Conservation (phyloP, 2,888 invertebrate species). For the Lasioglossum morio region DNA sequence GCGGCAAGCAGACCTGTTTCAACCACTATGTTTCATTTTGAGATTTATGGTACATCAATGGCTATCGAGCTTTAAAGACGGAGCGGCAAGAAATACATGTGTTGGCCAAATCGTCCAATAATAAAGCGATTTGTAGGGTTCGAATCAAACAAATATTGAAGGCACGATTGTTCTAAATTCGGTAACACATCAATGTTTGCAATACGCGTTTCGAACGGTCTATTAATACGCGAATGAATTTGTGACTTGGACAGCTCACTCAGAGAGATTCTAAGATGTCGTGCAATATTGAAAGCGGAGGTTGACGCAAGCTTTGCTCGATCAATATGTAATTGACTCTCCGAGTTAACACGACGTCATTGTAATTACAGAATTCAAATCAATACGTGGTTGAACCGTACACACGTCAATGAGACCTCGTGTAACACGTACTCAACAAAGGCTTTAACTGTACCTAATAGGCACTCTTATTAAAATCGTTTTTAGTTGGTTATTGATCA, state of each 20-base stretch:
- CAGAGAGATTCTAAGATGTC: constrained; percentile 43
- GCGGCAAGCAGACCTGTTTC: background rate
- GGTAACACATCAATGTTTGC: background rate
- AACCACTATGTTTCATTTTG: background rate
- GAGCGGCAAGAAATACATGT: background rate
- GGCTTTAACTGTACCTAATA: constrained; percentile 3
- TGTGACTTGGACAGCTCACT: constrained; percentile 28
- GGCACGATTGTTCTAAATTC: background rate
- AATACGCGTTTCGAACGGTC: background rate
- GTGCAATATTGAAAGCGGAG: constrained; percentile 39
- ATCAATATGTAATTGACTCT: constrained; percentile 61
- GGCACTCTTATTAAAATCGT: constrained; percentile 45
- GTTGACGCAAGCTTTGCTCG: constrained; percentile 50
- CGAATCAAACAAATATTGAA: background rate
- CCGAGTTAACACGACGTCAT: constrained; percentile 47
- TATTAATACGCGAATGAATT: background rate
- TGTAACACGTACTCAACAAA: background rate
- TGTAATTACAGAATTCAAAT: constrained; percentile 51
- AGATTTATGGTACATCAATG: background rate
- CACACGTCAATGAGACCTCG: background rate
- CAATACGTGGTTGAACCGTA: constrained; percentile 40
- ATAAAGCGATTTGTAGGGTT: background rate
- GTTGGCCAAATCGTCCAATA: background rate
- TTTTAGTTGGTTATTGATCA: constrained; percentile 59
- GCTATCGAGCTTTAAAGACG: background rate